Percentiles rank a stretch among this genome's conserved stretches.
Evolutionary conservation across 2,888 invertebrate genomes (phyloP).

Genomic region (Pelosia muscerda): DNA sequence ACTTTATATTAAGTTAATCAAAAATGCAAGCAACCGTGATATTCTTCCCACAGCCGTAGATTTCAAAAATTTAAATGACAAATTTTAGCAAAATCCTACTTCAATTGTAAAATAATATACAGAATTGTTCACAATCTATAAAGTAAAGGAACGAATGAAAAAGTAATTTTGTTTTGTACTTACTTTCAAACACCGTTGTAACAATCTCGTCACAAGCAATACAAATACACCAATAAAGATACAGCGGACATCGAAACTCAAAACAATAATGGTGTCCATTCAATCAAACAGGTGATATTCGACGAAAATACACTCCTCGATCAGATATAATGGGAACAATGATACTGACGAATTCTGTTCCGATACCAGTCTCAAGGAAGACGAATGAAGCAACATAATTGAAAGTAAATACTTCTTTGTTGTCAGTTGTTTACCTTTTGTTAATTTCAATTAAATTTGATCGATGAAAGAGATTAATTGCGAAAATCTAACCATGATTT

Average conservation of each 20-base stretch:
- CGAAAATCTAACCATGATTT: not conserved
- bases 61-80: too few relatives aligned
- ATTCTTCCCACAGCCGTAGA: too few relatives aligned
- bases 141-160: not conserved
- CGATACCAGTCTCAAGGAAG: conserved; percentile 13
- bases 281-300: not conserved
- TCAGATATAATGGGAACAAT: conserved; percentile 1
- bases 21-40: too few relatives aligned
- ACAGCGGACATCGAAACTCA: not conserved
- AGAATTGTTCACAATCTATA: not conserved
- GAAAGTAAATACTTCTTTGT: conserved; percentile 40
- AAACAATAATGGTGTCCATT: not conserved
- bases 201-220: not conserved
- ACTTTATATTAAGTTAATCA: too few relatives aligned
- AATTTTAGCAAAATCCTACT: not conserved
- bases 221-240: not conserved
- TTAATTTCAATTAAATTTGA: conserved; percentile 44
- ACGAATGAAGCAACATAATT: conserved; percentile 33
- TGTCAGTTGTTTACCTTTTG: conserved; percentile 37
- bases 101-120: not conserved
- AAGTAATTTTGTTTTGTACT: not conserved
- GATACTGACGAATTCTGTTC: conserved; percentile 10
- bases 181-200: not conserved
- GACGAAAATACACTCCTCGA: not conserved
- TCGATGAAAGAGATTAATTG: conserved; percentile 6